These are phyloP conservation scores for Nematopogon swammerdamellus DNA, from an alignment of 2,888 invertebrate species.

Conservation along the genomic window DNA sequence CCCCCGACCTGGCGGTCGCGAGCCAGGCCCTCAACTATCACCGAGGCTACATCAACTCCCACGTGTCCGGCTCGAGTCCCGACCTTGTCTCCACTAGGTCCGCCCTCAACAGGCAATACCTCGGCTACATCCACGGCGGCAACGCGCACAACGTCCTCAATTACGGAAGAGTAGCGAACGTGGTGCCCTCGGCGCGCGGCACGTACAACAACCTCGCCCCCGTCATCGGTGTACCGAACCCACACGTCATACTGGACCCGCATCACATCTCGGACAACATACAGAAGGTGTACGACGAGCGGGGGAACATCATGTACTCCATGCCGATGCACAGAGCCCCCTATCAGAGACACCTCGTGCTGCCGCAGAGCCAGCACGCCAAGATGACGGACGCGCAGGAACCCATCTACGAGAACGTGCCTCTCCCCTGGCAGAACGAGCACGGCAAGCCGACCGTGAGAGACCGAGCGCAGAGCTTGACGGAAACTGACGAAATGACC, in stretches of 20 bases:
- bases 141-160: slow-evolving; percentile 26
- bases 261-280: slow-evolving; percentile 58
- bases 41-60: slow-evolving; percentile 43
- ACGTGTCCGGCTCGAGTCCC: slow-evolving; percentile 74
- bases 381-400: slow-evolving; percentile 52
- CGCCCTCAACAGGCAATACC: slow-evolving; percentile 49
- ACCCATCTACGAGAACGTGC: slow-evolving; percentile 81
- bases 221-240: slow-evolving; percentile 43
- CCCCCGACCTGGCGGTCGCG: slow-evolving; percentile 77
- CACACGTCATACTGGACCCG: slow-evolving; percentile 54
- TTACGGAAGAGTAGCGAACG: slow-evolving; percentile 23
- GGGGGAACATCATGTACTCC: slow-evolving; percentile 62
- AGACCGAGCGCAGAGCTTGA: slow-evolving; percentile 65
- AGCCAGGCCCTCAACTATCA: slow-evolving; percentile 57
- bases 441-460: slow-evolving; percentile 22
- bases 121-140: slow-evolving; percentile 33
- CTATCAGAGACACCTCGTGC: slow-evolving; percentile 43
- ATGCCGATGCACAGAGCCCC: slow-evolving; percentile 52
- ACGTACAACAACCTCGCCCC: slow-evolving; percentile 72
- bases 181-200: slow-evolving; percentile 58
- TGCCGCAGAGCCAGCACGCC: slow-evolving; percentile 44
- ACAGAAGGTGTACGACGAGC: slow-evolving; percentile 60
- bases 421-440: slow-evolving; percentile 61
- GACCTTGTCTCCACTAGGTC: slow-evolving; percentile 73
- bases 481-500: slow-evolving; percentile 65